Percentiles rank a stretch among this genome's conserved stretches.
phyloP scores from a whole-genome alignment of 2,888 invertebrate genomes.

The Drosophila dives region DNA sequence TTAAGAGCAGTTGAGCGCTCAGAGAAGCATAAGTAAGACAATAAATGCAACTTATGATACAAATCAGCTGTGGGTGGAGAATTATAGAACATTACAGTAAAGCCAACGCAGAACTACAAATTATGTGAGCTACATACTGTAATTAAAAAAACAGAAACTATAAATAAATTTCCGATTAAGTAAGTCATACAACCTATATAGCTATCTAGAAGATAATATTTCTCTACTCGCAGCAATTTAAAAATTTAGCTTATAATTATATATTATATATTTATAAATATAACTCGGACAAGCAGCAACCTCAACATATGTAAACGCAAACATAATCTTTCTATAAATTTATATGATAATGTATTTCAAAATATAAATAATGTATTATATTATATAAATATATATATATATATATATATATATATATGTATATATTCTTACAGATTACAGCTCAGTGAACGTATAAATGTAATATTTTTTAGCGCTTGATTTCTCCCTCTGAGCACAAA shows the following conservation, averaged over 20 bases:
- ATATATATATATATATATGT: neutral
- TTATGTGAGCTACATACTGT: neutral
- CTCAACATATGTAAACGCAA: neutral
- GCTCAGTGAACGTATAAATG: neutral
- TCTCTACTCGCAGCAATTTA: neutral
- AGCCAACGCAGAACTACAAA: neutral
- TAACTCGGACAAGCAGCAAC: neutral
- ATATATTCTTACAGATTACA: neutral
- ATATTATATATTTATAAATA: neutral
- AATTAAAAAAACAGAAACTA: neutral
- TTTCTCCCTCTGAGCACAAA: neutral
- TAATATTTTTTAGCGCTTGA: neutral
- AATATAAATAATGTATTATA: neutral
- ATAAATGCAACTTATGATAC: conserved; percentile 63
- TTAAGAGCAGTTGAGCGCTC: conserved; percentile 30
- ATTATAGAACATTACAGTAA: neutral
- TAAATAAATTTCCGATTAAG: no score
- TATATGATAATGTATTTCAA: neutral
- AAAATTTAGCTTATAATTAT: neutral
- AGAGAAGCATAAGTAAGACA: conserved; percentile 57
- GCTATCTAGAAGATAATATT: neutral
- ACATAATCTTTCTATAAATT: neutral
- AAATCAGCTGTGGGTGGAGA: conserved; percentile 9
- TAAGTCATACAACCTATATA: neutral
- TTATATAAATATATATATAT: neutral